Evolutionary conservation across 2,888 invertebrate species (phyloP), one percentile per base, ranked within the genome.

Genomic region (Amaurobius ferox): DNA sequence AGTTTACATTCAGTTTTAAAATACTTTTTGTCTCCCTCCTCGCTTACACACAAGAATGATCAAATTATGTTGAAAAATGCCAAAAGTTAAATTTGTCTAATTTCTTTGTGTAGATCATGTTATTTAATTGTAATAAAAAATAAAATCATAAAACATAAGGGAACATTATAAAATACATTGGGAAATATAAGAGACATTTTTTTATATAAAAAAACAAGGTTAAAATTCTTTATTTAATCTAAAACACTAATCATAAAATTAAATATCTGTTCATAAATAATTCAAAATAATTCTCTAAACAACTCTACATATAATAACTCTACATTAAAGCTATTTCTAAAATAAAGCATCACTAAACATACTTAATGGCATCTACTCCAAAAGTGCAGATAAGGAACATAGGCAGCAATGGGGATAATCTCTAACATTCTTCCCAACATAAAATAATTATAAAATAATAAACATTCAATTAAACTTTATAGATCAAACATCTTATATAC

Each of bases 361-460:
- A 44, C 6, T 44, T 16, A 44, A 44, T 16, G 9, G 44, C 9
- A 44, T 44, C 44, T 44, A 44, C 44, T 2, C 6, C 6, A 44
- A 16, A 44, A 44, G 11, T 35, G 35, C 16, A 44, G 2, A 44
- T 16, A 44, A 16, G 16, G 16, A 44, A 44, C 16, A 11, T 44
- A 44, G 2, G 16, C 6, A 16, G 16, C 9, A 16, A 16, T 7
- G 2, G 44, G 16, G 5, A 35, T 35, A 35, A 35, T 9, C 35
- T 35, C 35, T 35, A 7, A 9, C 9, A 35, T 7, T 35, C 9
- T 35, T 35, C 16, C 16, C 6, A 55, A 19, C 23, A 23, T 55
- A 5, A 23, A 3, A 72, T 66, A 77, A 71, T 72, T 77, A 77
- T 67, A 85, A 77, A 85, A 85, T 85, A 71, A 83, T 76, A 76